Evolutionary conservation across 2,797 vertebrate genomes (phyloP).

Genomic region (Acipenser oxyrinchus): DNA sequence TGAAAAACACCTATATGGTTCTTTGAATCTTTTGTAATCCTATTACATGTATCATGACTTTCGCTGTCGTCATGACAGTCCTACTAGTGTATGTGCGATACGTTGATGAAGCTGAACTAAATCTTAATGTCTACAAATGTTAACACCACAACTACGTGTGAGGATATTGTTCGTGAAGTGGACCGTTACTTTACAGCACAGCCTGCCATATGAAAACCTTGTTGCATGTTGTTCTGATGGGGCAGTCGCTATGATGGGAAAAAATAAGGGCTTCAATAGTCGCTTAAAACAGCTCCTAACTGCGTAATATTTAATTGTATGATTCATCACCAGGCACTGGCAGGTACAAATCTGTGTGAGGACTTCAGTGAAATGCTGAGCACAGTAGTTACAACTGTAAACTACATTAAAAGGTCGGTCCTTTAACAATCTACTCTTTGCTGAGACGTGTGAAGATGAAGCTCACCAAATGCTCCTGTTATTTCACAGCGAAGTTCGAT

Average conservation of each 20-base stretch:
- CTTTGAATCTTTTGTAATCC: no score
- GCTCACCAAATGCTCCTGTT: background rate
- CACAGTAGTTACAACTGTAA: background rate
- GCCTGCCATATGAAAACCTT: background rate
- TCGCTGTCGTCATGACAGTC: no score
- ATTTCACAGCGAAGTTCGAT: background rate
- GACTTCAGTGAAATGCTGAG: background rate
- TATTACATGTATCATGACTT: no score
- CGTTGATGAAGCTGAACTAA: background rate
- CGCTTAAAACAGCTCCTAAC: background rate
- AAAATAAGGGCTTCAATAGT: background rate
- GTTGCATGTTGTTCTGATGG: background rate
- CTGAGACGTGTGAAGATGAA: background rate
- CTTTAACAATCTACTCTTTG: background rate
- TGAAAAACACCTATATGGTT: no score
- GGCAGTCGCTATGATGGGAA: background rate
- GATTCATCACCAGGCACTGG: background rate
- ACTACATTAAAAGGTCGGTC: background rate
- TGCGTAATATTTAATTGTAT: constrained; percentile 7
- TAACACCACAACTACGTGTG: background rate
- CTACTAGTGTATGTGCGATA: background rate
- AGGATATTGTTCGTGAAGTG: background rate
- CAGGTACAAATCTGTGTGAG: constrained; percentile 5
- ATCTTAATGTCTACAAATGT: constrained; percentile 1
- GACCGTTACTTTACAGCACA: background rate